Evolutionary conservation across 2,888 invertebrate species (phyloP).

Genomic region (Glyphotaelius pellucidus): DNA sequence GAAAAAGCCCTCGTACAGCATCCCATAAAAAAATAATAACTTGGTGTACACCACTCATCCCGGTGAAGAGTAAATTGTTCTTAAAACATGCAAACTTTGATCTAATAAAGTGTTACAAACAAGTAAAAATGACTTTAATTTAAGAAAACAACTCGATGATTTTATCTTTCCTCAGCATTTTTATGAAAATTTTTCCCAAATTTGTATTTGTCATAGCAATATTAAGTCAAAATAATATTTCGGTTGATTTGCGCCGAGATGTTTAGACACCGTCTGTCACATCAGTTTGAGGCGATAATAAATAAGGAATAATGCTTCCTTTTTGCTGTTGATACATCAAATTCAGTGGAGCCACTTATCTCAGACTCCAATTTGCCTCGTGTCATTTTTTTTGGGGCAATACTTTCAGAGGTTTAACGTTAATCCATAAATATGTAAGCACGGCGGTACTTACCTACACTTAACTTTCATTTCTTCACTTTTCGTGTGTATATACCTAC

Average conservation of each 20-base stretch:
- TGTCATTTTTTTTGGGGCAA: not conserved
- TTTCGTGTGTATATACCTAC: not conserved
- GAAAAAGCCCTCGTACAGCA: too few species aligned
- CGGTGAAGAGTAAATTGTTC: too few species aligned
- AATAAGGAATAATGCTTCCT: not conserved
- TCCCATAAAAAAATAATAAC: too few species aligned
- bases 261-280: not conserved
- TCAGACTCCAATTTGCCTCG: not conserved
- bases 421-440: not conserved
- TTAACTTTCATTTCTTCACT: not conserved
- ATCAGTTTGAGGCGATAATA: not conserved
- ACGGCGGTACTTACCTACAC: not conserved
- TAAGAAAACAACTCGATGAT: not conserved
- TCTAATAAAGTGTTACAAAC: too few species aligned
- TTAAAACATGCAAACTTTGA: too few species aligned
- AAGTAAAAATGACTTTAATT: too few species aligned
- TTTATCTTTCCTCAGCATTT: not conserved
- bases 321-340: slow-evolving; percentile 2
- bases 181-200: not conserved
- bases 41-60: too few species aligned
- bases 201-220: not conserved
- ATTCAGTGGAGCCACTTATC: not conserved
- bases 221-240: not conserved
- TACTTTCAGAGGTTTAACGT: not conserved
- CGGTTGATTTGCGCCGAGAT: not conserved